Conservation (phyloP, 2,113 vertebrate species). For the Leptocoma aspasia region DNA sequence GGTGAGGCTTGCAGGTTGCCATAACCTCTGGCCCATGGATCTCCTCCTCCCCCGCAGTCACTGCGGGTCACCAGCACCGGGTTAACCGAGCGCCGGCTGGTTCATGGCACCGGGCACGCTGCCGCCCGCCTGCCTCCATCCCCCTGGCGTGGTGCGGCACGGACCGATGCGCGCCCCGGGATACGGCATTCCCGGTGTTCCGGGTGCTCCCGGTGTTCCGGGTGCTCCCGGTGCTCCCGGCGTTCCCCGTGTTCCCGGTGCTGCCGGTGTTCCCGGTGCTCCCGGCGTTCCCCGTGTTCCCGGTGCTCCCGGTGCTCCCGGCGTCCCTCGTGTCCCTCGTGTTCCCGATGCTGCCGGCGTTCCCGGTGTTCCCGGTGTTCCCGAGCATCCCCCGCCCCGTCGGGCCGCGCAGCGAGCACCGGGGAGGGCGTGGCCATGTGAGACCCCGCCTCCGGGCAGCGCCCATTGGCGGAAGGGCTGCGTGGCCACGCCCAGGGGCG, state of each 20-base stretch:
- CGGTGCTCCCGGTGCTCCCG: neutral
- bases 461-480: accelerated
- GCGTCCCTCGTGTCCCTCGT: neutral
- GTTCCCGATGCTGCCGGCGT: accelerated
- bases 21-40: accelerated
- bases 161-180: accelerated
- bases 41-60: neutral
- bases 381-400: neutral
- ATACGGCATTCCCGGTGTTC: too few species aligned
- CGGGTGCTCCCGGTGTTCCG: too few species aligned
- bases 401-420: accelerated
- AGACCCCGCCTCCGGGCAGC: accelerated
- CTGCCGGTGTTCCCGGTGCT: neutral
- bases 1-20: neutral
- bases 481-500: neutral
- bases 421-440: accelerated
- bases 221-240: neutral
- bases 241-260: neutral
- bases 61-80: neutral
- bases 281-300: too few species aligned
- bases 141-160: neutral
- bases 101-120: neutral
- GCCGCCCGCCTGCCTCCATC: neutral
- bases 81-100: accelerated
- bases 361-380: accelerated